Evolutionary conservation across 2,113 vertebrate species (phyloP), one percentile per base, ranked within the genome.

Genomic region (Sterrhoptilus dennistouni): DNA sequence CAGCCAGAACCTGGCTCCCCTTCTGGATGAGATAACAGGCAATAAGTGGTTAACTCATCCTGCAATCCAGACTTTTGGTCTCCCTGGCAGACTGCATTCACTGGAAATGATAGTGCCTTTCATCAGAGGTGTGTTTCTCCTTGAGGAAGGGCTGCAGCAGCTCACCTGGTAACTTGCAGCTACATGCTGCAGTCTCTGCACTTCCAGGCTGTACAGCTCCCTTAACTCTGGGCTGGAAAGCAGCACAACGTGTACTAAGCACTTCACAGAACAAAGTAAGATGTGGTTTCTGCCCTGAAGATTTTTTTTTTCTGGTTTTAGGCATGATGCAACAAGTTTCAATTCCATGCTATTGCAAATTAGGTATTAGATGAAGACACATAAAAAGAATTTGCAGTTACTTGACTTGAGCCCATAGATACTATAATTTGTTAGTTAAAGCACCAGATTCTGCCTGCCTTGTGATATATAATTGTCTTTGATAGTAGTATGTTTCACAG

Each of bases 251-350:
- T 69, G 23, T 85, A 74, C 33, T 60, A 50, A 84, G 61, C 24
- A n/a, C 42, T 89, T 90, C 4, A 27, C 22, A 85, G 81, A 93
- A 85, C 78, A 87, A 95, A 95, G 84, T 50, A 64, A 89, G 70
- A 76, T 68, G 70, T 66, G 84, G 52, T 83, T 86, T 93, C 66
- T 96, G 54, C 78, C 74, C 36, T n/a, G 47, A 77, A 74, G 74
- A 87, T 8, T 27, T 52, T 50, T 79, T 68, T 86, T 89, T 83
- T 31, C 74, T 80, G 16, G 25, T 90, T 96, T 93, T 85, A 89
- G 63, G 33, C 90, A 20, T 90, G 96, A 95, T 96, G 35, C 57
- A 87, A 90, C 89, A 94, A 76, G 94, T 80, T 93, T 83, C 45
- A 27, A 66, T 93, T 92, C 56, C 44, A 7, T 81, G 50, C 47